These are phyloP conservation scores for Otocyon megalotis DNA, from an alignment of 2,113 vertebrate species.

Conservation along the genomic window DNA sequence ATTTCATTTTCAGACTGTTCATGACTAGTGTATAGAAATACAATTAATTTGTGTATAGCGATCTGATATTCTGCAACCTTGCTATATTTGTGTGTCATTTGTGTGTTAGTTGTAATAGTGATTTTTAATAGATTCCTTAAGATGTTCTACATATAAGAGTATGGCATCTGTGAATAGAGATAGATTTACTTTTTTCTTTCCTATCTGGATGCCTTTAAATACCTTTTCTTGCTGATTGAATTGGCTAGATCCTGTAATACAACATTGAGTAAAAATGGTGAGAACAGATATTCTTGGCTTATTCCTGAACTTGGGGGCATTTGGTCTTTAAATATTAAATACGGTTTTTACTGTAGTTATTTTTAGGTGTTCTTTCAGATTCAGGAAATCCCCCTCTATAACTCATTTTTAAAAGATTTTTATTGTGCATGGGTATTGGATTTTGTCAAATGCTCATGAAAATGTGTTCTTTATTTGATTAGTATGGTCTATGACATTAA, in stretches of 20 bases:
- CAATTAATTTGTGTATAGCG: background rate
- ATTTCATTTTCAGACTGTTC: background rate
- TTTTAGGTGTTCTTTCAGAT: slow-evolving; percentile 1
- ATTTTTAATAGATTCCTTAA: background rate
- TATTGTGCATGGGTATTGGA: background rate
- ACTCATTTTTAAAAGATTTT: background rate
- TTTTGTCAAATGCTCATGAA: background rate
- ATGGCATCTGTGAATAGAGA: background rate
- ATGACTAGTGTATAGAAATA: background rate
- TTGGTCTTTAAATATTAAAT: background rate
- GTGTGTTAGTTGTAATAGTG: background rate
- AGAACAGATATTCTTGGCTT: background rate
- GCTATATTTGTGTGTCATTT: background rate
- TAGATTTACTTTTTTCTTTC: background rate
- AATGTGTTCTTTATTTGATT: background rate
- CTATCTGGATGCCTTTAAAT: background rate
- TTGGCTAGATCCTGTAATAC: background rate
- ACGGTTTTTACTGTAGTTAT: background rate
- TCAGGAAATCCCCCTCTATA: background rate
- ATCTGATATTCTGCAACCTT: background rate
- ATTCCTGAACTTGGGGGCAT: background rate
- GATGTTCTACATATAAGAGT: background rate
- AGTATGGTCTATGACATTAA: background rate
- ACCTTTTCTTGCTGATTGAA: background rate
- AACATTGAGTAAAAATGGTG: background rate